Evolutionary conservation across 2,888 invertebrate genomes (phyloP), one percentile per base, ranked within the genome.

Genomic region (Limenitis camilla): DNA sequence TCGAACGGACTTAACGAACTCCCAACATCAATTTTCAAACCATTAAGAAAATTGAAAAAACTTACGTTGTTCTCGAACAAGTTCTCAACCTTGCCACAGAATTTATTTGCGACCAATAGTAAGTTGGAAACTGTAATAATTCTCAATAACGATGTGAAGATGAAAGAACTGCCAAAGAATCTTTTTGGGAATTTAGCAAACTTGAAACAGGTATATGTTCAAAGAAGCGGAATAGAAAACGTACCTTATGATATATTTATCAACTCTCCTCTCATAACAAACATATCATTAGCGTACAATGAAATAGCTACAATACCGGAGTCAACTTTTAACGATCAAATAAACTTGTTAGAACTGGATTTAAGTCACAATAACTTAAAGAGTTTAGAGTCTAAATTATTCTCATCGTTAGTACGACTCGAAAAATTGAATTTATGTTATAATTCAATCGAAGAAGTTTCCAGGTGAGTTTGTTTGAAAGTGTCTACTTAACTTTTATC

Each of bases 51-150:
- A 67, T 77, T 94, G 40, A 88, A 85, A 58, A 86, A 83, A 55
- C 75, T 96, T 40, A 91, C 92, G 68, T 80, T 95, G 56, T 91
- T 89, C 68, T 87, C 84, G n/a, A 94, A 94, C 67, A 89, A 90
- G 61, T 91, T 93, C 60, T 82, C 84, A 5, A 74, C 88, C n/a
- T 66, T 94, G 50, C 92, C 93, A 4, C 80, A 79, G 51, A 88
- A 88, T 60, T 75, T 93, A 40, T 91, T 93, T 60, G 72, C 72
- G 52, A 78, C 85, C 52, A 92, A 90, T 64, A 73, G 71, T 19
- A 81, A 89, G 60, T 72, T 93, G 41, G 76, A 78, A 49, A 80
- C 73, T 9, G 80, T 92, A 46, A 86, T 88, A 53, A 78, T 91
- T 62, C 78, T 88, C 41, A 89, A 90, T 64, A 91, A 91, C 70